Conservation (phyloP, 2,113 vertebrate genomes). For the Macrotus californicus region DNA sequence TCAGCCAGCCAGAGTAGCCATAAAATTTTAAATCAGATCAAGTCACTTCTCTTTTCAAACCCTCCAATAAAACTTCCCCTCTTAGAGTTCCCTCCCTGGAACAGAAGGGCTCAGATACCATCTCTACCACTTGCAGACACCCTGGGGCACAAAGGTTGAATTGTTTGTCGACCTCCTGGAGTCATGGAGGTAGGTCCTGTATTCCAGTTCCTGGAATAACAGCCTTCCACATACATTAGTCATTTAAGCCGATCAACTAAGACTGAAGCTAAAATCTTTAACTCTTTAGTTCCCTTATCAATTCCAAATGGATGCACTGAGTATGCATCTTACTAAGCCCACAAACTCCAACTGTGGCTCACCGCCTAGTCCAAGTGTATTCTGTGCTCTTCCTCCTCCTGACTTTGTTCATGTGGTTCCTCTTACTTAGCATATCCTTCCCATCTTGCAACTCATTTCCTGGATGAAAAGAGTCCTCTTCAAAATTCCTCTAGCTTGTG, state of each 20-base stretch:
- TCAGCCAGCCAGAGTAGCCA: background rate
- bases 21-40: background rate
- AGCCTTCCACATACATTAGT: too few relatives aligned
- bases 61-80: background rate
- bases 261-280: too few relatives aligned
- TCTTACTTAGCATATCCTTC: background rate
- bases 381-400: background rate
- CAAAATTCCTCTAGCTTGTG: slow-evolving; percentile 11
- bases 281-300: too few relatives aligned
- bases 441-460: slow-evolving; percentile 18
- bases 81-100: background rate
- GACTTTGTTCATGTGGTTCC: background rate
- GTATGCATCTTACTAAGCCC: background rate
- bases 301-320: background rate
- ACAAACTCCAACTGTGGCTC: background rate
- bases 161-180: too few relatives aligned
- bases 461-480: background rate
- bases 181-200: too few relatives aligned
- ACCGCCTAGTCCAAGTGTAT: background rate
- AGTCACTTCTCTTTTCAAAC: background rate
- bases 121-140: too few relatives aligned
- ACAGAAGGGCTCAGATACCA: too few relatives aligned
- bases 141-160: too few relatives aligned
- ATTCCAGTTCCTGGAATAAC: too few relatives aligned
- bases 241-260: too few relatives aligned